Base-by-base conservation (phyloP, 2,888 invertebrate species). In the Xestoiulus laeticollis region DNA sequence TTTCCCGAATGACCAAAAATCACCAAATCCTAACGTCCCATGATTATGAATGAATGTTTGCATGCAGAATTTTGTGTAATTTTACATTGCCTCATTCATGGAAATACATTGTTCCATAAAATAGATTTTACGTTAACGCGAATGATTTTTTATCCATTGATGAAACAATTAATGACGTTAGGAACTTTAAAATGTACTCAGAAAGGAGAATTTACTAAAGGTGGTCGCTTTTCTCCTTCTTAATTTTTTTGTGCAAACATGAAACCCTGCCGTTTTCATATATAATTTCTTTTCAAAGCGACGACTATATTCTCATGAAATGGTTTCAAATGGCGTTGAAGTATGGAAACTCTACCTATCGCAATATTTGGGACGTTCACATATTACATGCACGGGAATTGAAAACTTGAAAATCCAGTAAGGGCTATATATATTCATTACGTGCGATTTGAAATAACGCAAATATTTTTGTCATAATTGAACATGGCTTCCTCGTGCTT, bases 321-420 rank as follows among this genome's bases (percentile, higher is more conserved):
- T 68, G 68, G 68, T 68, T 68, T 22, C 26, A 68, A 8, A n/a
- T 59, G 22, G 22, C 8, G n/a, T n/a, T 59, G 48, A 59, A 59
- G 59, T 22, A n/a, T 6, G 22, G n/a, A 59, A n/a, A n/a, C 22
- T 22, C 59, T 68, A n/a, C 68, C 26, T 68, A 26, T 68, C 26
- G 68, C 68, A 68, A 78, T 78, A 78, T 30, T 78, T 26, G 78
- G 78, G 78, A 78, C 78, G 78, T 78, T 78, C 78, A 78, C 78
- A 78, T 78, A 78, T 78, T 78, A 78, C 78, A 12, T 78, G 30
- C 78, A 26, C 14, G 2, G 16, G 30, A 30, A 78, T 78, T 32
- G 26, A 14, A 14, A 14, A 78, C 12, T 32, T 16, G 14, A 1
- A 68, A 22, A 22, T 68, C 59, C 59, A 22, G 22, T 59, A n/a